Evolutionary conservation across 2,113 vertebrate species (phyloP).

Genomic region (Vulpes lagopus): DNA sequence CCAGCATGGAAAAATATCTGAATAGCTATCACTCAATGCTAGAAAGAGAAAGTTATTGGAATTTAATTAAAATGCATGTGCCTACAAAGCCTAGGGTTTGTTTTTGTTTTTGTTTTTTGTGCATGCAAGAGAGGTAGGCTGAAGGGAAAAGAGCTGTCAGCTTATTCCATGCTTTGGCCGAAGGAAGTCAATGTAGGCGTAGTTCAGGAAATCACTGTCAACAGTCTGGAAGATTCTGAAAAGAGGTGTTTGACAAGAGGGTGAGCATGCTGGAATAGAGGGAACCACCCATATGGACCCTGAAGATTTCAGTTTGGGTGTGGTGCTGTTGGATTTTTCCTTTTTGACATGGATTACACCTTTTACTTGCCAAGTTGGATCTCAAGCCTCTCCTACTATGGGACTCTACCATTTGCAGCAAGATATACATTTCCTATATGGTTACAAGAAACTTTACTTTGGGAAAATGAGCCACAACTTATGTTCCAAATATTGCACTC

Average conservation of each 20-base stretch:
- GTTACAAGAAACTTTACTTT: background rate
- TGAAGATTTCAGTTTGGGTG: background rate
- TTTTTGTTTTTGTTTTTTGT: background rate
- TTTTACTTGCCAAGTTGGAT: background rate
- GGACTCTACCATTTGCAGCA: background rate
- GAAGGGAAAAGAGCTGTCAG: background rate
- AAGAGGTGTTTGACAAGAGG: background rate
- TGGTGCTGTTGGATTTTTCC: background rate
- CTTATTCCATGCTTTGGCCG: background rate
- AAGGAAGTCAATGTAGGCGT: background rate
- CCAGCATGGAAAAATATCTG: background rate
- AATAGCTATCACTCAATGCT: background rate
- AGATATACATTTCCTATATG: constrained; percentile 34
- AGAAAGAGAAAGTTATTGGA: background rate
- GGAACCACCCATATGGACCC: background rate
- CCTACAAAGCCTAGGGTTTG: background rate
- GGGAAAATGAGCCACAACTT: background rate
- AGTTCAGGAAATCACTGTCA: constrained; percentile 32
- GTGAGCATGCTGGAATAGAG: background rate
- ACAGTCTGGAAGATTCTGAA: background rate
- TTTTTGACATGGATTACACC: background rate
- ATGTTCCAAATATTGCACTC: background rate
- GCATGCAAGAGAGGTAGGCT: background rate
- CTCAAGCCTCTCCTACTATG: background rate
- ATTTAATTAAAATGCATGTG: background rate